Evolutionary conservation across 2,888 invertebrate species (phyloP), one percentile per base, ranked within the genome.

Genomic region (Epirrhoe tristata): DNA sequence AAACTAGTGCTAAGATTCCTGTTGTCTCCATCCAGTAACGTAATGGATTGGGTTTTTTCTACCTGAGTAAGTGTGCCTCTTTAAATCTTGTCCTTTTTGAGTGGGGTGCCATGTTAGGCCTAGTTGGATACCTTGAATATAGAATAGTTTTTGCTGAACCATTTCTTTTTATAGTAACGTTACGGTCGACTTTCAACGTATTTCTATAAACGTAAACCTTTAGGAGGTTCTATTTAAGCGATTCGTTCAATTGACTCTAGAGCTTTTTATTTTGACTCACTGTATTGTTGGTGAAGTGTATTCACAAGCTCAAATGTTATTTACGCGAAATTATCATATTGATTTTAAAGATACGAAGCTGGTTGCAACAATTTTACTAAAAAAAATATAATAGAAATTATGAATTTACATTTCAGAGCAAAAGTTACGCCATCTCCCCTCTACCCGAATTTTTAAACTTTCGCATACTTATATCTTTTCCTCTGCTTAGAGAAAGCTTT

Each of bases 21-120:
- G 67, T 71, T 68, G 69, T 71, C 69, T 63, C 58, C 63, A 46
- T 58, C 63, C 43, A 67, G 61, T 66, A 50, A 53, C 34, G 34
- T 62, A 73, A 74, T 75, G 74, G 72, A 74, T 74, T 74, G 67
- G 70, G 56, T 59, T 70, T 68, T 70, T 70, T 69, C 63, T 64
- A 70, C 67, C 67, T 67, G 60, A 68, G 56, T 46, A 62, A 69
- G 32, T 63, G 59, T 69, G 58, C 53, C 66, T 70, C 65, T 67
- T 70, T 72, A 69, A 67, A 67, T 66, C 68, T 65, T 68, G 68
- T 69, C 67, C 61, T 67, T 52, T 64, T 65, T 65, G 66, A 70
- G 67, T 57, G 69, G 63, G 61, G 54, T 32, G 65, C 50, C 62
- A 62, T 39, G 57, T 36, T 7, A 58, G 32, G 46, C 17, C 55